Evolutionary conservation across 2,888 invertebrate genomes (phyloP), one percentile per base, ranked within the genome.

Genomic region (Diaphora mendica): DNA sequence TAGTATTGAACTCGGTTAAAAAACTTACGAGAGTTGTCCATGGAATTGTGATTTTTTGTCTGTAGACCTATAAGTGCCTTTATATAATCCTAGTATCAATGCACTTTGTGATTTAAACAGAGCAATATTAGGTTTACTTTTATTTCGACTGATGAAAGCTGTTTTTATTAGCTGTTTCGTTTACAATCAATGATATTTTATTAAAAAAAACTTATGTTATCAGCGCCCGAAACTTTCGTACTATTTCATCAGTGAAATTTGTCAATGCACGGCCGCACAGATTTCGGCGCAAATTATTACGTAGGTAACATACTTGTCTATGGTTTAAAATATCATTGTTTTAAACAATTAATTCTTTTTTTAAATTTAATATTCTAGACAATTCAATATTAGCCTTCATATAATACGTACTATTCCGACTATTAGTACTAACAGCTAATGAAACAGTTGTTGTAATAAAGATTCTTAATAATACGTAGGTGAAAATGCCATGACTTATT

Each of bases 91-190:
- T 42, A 30, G 30, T 70, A 59, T 73, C 70, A 76, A 71, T 71
- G 70, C 77, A 75, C 74, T 71, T 70, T 68, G 70, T 81, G 70
- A 77, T 75, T 76, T 71, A 68, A 71, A 73, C 39, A n/a, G 70
- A 76, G 79, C 84, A 79, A 82, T 81, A 74, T 77, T 81, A 83
- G 71, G 64, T 39, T 72, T 81, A 83, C 70, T 77, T 77, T 74
- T 76, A 73, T 65, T 17, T 74, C 20, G 35, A 44, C 39, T 70
- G n/a, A n/a, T 65, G 44, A 42, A 55, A n/a, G 64, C 33, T 69
- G n/a, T 72, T 69, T 26, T 70, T 33, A 64, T 15, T 33, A 64
- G 48, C n/a, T 64, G 64, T 65, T 35, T 65, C 11, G 17, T 33
- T 33, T 7, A 62, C 59, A 62, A 30, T 26, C 17, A 23, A 9